Conservation (phyloP, 2,888 invertebrate genomes). For the Cataglyphis livida region DNA sequence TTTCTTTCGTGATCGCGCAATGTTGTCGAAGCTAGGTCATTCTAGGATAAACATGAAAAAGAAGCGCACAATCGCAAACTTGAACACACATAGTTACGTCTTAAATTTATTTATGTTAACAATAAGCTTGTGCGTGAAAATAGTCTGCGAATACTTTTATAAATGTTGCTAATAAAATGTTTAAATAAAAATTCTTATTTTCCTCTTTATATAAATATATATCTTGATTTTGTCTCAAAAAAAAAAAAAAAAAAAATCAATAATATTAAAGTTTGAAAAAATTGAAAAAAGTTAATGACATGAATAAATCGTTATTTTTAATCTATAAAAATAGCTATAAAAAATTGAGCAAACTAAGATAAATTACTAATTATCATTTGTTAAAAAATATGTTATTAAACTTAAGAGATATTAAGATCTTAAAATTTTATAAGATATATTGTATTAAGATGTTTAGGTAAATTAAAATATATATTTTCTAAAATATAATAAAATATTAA, state of each 20-base stretch:
- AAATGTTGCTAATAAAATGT: background rate
- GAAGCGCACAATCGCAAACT: constrained; percentile 2
- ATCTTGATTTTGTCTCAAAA: background rate
- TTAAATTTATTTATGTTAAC: constrained; percentile 17
- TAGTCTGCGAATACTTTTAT: background rate
- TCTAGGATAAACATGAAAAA: constrained; percentile 19
- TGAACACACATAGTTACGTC: background rate
- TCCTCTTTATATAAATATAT: background rate
- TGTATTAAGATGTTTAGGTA: no score
- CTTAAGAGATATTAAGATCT: no score
- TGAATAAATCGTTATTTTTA: background rate
- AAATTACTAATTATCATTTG: background rate
- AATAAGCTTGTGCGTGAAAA: background rate
- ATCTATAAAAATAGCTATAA: background rate
- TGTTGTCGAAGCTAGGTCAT: constrained; percentile 29
- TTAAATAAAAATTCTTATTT: constrained; percentile 1
- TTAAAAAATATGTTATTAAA: background rate
- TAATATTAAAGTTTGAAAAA: background rate
- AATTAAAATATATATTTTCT: background rate
- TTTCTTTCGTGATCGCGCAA: constrained; percentile 30
- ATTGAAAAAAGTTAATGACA: background rate
- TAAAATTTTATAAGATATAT: no score
- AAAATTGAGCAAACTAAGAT: background rate
- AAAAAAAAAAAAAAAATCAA: background rate
- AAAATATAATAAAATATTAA: constrained; percentile 3